Base-by-base conservation (phyloP, 2,113 vertebrate species). In the Sylvilagus bachmani region DNA sequence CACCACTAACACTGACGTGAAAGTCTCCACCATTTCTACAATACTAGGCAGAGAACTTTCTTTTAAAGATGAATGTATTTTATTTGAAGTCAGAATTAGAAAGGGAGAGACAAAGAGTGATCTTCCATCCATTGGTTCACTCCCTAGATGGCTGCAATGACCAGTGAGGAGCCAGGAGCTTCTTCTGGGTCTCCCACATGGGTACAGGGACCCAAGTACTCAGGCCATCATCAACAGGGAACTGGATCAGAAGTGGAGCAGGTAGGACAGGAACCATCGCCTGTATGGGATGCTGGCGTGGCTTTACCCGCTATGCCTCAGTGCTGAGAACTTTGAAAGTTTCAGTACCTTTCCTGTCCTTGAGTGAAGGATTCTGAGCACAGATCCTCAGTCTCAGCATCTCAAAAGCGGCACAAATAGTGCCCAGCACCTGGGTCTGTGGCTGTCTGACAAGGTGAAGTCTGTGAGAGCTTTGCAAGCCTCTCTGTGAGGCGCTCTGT, bases 401-500 rank as follows among this genome's bases (percentile, higher is more conserved):
- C 44, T 58, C 2, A 70, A 38, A 49, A 78, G 29, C 29, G 29
- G 33, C 10, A 1, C 29, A 55, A 89, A 7, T 36, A 9, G 29
- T 33, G 8, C 25, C 51, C n/a, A 27, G 0, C 2, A 66, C 16
- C 10, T 5, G 74, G 21, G n/a, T 3, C 31, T 84, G 16, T 38
- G 79, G 70, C 75, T 97, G 89, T 73, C 58, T 90, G 51, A 1
- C n/a, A 61, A 97, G 96, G 92, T 85, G 36, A 84, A 38, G 31
- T 80, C 89, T 87, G 3, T 21, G n/a, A 67, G 64, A 66, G 5
- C 16, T 44, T 62, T 49, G 27, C 17, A 70, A 84, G 75, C 4
- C 1, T 29, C n/a, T 11, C n/a, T 12, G 22, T 5, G 2, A 67
- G 38, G 29, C 12, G 19, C 2, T 53, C 6, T 44, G 22, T 25